phyloP scores from a whole-genome alignment of 1,140 invertebrate genomes.

The Anadara kagoshimensis region DNA sequence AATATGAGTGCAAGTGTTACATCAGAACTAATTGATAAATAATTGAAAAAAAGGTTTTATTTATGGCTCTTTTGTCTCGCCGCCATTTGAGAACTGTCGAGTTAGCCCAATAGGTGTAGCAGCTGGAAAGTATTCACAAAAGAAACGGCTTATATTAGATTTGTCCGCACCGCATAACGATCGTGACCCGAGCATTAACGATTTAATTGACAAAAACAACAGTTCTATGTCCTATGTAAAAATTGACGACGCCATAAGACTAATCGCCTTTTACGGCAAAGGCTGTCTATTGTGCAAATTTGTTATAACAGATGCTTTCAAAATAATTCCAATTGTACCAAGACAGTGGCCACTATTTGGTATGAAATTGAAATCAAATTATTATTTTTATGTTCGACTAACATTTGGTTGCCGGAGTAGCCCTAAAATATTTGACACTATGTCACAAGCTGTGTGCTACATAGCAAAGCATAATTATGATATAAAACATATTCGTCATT shows the following conservation, averaged over 20 bases:
- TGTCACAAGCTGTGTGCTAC: slow-evolving; percentile 16
- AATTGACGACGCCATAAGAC: slow-evolving; percentile 29
- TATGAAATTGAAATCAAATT: neutral
- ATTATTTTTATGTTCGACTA: slow-evolving; percentile 18
- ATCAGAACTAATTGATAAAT: slow-evolving; percentile 1
- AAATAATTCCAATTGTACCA: slow-evolving; percentile 5
- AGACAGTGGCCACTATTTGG: slow-evolving; percentile 17
- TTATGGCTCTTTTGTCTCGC: slow-evolving; percentile 14
- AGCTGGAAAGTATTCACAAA: slow-evolving; percentile 17
- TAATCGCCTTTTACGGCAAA: slow-evolving; percentile 18
- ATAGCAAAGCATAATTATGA: slow-evolving; percentile 14
- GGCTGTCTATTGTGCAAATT: slow-evolving; percentile 19
- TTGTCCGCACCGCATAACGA: slow-evolving; percentile 37
- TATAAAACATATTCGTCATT: slow-evolving; percentile 12
- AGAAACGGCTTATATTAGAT: slow-evolving; percentile 31
- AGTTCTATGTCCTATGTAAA: slow-evolving; percentile 1
- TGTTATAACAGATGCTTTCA: slow-evolving; percentile 26
- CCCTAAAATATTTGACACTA: slow-evolving; percentile 11
- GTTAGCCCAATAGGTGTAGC: slow-evolving; percentile 36
- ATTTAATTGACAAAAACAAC: slow-evolving; percentile 33
- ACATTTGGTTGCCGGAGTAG: slow-evolving; percentile 21
- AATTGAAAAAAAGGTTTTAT: slow-evolving; percentile 27
- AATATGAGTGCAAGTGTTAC: neutral
- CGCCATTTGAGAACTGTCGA: slow-evolving; percentile 17
- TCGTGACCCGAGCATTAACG: slow-evolving; percentile 24